Evolutionary conservation across 2,888 invertebrate genomes (phyloP).

Genomic region (Sinhomidia bicolor): DNA sequence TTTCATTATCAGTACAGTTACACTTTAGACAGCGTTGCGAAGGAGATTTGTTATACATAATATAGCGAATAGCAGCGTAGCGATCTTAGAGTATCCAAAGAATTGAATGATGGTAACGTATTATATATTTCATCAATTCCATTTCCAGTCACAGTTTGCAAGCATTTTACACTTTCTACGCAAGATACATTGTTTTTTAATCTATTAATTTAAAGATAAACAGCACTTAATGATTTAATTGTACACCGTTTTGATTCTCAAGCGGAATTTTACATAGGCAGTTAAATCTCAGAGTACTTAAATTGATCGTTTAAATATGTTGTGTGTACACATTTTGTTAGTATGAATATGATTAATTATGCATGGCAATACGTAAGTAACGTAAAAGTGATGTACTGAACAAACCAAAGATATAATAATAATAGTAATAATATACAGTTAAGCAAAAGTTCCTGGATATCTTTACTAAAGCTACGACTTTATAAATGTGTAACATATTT

Average conservation of each 20-base stretch:
- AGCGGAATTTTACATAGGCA: background rate
- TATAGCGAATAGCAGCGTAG: background rate
- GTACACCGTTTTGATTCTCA: background rate
- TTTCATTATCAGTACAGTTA: constrained; percentile 18
- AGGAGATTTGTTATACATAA: constrained; percentile 25
- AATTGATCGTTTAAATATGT: background rate
- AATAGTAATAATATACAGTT: background rate
- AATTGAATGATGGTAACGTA: background rate
- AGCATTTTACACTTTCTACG: background rate
- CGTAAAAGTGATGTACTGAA: background rate
- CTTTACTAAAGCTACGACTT: too few species aligned
- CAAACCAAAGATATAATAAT: background rate
- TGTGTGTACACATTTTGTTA: too few species aligned
- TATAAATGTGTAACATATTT: too few species aligned
- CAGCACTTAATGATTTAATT: background rate
- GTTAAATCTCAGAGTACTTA: background rate
- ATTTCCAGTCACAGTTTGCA: background rate
- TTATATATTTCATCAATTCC: background rate
- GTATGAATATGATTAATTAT: background rate
- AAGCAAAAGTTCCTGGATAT: too few species aligned
- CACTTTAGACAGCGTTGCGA: constrained; percentile 23
- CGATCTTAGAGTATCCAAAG: background rate
- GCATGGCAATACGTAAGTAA: background rate
- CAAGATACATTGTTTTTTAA: background rate
- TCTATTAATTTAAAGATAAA: background rate